A percentile compares a stretch with the other conserved stretches of the same genome.
Evolutionary conservation across 2,797 vertebrate genomes (phyloP).

Genomic region (Myotis myotis): DNA sequence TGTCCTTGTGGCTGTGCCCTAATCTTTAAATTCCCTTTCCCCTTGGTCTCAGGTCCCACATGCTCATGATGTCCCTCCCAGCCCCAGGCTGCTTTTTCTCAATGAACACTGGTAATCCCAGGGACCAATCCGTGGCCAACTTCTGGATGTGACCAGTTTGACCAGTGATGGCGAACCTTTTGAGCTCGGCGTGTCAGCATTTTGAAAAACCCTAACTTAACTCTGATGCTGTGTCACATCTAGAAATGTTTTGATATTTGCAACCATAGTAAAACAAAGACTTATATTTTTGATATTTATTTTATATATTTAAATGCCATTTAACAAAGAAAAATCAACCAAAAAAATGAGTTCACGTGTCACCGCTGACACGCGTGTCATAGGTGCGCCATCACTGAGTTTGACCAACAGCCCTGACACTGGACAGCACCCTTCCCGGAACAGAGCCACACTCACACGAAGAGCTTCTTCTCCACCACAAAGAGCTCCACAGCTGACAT

Average conservation of each 20-base stretch:
- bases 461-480: conserved; percentile 92
- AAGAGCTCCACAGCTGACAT: conserved; percentile 93
- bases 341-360: too few relatives aligned
- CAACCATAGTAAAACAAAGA: too few relatives aligned
- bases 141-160: not conserved
- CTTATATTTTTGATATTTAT: too few relatives aligned
- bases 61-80: not conserved
- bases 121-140: not conserved
- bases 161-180: too few relatives aligned
- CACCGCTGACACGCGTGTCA: too few relatives aligned
- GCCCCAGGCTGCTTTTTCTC: not conserved
- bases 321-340: too few relatives aligned
- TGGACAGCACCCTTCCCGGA: not conserved
- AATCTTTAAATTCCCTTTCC: not conserved
- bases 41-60: not conserved
- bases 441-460: conserved; percentile 86
- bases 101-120: not conserved
- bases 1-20: not conserved
- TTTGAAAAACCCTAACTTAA: too few relatives aligned
- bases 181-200: too few relatives aligned
- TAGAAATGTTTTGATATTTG: too few relatives aligned
- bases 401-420: not conserved
- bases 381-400: too few relatives aligned
- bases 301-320: too few relatives aligned
- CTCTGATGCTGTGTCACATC: too few relatives aligned